Evolutionary conservation across 2,888 invertebrate genomes (phyloP).

Genomic region (Spodoptera exigua): DNA sequence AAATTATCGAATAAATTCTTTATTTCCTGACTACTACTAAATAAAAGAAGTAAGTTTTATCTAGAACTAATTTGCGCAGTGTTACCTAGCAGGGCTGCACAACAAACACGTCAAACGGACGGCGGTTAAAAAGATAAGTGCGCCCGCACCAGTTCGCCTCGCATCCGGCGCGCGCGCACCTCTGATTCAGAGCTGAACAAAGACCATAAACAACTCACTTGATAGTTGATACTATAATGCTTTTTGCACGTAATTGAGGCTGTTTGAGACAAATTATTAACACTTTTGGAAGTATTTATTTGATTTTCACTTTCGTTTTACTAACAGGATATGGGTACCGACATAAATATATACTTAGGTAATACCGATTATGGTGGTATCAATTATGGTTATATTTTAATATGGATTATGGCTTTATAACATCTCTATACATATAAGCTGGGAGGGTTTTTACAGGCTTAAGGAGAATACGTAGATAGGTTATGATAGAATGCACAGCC

Average conservation of each 20-base stretch:
- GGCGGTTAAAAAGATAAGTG: slow-evolving; percentile 48
- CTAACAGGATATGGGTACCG: neutral
- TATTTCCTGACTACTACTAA: slow-evolving; percentile 47
- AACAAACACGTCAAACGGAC: slow-evolving; percentile 31
- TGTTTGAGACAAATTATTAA: slow-evolving; percentile 23
- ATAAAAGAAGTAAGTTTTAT: slow-evolving; percentile 21
- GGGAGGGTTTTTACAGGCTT: too few species aligned
- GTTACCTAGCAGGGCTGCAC: slow-evolving; percentile 10
- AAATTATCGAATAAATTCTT: slow-evolving; percentile 21
- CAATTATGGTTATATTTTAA: too few species aligned
- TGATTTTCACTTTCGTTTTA: neutral
- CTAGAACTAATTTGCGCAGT: neutral
- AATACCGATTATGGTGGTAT: too few species aligned
- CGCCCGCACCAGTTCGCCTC: slow-evolving; percentile 45
- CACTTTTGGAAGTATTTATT: neutral
- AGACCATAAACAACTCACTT: slow-evolving; percentile 42
- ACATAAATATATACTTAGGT: too few species aligned
- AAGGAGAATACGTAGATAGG: too few species aligned
- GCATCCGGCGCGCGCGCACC: slow-evolving; percentile 49
- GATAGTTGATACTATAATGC: slow-evolving; percentile 28
- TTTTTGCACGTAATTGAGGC: slow-evolving; percentile 25
- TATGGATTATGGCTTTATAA: too few species aligned
- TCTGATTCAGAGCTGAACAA: slow-evolving; percentile 63
- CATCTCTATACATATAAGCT: too few species aligned
- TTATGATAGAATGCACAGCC: too few species aligned